A percentile compares a stretch with the other conserved stretches of the same genome.
phyloP scores from a whole-genome alignment of 2,113 vertebrate genomes.

The Paraplagusia blochii region DNA sequence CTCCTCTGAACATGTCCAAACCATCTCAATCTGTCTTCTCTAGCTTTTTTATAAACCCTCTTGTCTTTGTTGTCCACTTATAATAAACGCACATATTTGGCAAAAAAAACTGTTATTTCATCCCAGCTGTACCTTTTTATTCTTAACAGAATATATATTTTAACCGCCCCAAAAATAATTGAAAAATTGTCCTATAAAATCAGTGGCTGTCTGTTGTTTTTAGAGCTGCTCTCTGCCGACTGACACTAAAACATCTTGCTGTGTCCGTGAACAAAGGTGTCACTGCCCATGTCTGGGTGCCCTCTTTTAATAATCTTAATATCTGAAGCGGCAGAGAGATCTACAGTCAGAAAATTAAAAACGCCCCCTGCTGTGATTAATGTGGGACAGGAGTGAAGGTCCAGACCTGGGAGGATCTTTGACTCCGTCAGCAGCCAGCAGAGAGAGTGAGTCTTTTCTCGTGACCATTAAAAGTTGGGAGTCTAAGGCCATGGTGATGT shows the following conservation, averaged over 20 bases:
- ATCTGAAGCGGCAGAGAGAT: constrained; percentile 22
- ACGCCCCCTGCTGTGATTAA: constrained; percentile 44
- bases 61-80: too few relatives aligned
- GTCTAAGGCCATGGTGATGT: constrained; percentile 64
- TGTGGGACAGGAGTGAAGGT: constrained; percentile 64
- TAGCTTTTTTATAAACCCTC: too few relatives aligned
- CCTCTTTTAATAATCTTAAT: constrained; percentile 12
- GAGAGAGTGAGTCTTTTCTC: constrained; percentile 57
- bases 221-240: too few relatives aligned
- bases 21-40: too few relatives aligned
- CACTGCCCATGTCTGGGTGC: background rate
- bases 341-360: constrained; percentile 43
- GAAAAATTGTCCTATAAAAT: too few relatives aligned
- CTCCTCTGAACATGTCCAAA: too few relatives aligned
- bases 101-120: too few relatives aligned
- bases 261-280: background rate
- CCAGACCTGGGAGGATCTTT: constrained; percentile 42
- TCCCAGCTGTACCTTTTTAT: too few relatives aligned
- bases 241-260: background rate
- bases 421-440: constrained; percentile 27
- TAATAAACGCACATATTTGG: too few relatives aligned
- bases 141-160: too few relatives aligned
- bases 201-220: too few relatives aligned
- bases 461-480: constrained; percentile 60
- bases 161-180: too few relatives aligned